Conservation (phyloP, 2,888 invertebrate genomes). For the Lasioglossum figueresi region DNA sequence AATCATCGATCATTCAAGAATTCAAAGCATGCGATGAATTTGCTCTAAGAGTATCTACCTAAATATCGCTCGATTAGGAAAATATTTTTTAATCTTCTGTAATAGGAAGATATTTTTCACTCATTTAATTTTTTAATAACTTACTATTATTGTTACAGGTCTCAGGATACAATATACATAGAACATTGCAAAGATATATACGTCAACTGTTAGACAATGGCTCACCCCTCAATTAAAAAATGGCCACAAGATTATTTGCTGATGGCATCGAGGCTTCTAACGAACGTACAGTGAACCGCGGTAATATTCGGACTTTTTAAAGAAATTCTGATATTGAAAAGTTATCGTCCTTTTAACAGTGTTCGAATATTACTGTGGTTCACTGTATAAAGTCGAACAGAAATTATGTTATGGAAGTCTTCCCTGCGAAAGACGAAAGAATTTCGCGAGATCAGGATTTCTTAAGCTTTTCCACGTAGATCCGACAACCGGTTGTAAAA, state of each 20-base stretch:
- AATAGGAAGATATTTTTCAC: not conserved
- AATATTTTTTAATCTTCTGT: not conserved
- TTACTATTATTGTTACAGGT: not conserved
- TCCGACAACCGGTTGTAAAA: constrained; percentile 34
- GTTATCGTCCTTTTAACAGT: too few species aligned
- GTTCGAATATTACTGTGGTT: too few species aligned
- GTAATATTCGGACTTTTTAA: too few species aligned
- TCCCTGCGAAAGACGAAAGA: not conserved
- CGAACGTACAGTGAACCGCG: not conserved
- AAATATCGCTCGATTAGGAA: not conserved
- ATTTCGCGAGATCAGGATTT: not conserved
- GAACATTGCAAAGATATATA: too few species aligned
- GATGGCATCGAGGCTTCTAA: not conserved
- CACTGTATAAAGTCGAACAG: not conserved
- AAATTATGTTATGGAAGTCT: not conserved
- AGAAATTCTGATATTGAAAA: too few species aligned
- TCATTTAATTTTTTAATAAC: not conserved
- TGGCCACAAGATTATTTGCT: not conserved
- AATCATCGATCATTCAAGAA: not conserved
- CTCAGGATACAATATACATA: not conserved
- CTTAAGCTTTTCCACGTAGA: constrained; percentile 2
- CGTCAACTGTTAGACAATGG: not conserved
- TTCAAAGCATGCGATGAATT: not conserved
- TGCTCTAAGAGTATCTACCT: too few species aligned
- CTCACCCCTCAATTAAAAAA: not conserved